phyloP scores from a whole-genome alignment of 2,888 invertebrate species.

The Spodoptera picta region DNA sequence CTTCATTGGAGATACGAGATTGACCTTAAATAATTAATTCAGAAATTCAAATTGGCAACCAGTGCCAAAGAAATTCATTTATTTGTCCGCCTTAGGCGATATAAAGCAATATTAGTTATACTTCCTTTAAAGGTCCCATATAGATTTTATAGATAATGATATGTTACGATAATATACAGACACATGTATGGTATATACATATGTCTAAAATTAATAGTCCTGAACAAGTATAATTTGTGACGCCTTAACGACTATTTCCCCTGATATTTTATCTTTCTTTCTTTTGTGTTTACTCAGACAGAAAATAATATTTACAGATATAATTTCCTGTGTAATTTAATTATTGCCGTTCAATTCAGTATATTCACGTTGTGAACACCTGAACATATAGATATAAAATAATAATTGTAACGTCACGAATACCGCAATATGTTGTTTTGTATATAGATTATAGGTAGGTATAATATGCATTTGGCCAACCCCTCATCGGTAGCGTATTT shows the following conservation, averaged over 20 bases:
- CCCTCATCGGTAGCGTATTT: constrained; percentile 38
- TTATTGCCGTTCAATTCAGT: not conserved
- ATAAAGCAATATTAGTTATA: constrained; percentile 9
- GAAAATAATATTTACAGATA: no score
- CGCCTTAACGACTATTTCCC: not conserved
- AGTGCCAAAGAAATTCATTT: constrained; percentile 47
- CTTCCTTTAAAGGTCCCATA: constrained; percentile 21
- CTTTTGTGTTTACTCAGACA: constrained; percentile 2
- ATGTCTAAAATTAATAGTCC: no score
- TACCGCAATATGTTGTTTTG: constrained; percentile 6
- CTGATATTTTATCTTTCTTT: not conserved
- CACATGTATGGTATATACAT: no score
- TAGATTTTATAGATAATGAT: no score
- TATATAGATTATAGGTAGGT: constrained; percentile 7
- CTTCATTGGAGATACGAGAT: constrained; percentile 58
- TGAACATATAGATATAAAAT: constrained; percentile 9
- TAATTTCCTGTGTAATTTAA: no score
- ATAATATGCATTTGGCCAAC: constrained; percentile 21
- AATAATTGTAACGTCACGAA: not conserved
- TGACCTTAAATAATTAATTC: constrained; percentile 59
- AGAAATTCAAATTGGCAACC: constrained; percentile 37
- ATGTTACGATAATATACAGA: no score
- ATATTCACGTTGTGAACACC: constrained; percentile 22
- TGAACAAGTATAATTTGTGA: no score
- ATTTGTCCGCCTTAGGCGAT: constrained; percentile 30